Conservation (phyloP, 2,888 invertebrate genomes). For the Mermis nigrescens region DNA sequence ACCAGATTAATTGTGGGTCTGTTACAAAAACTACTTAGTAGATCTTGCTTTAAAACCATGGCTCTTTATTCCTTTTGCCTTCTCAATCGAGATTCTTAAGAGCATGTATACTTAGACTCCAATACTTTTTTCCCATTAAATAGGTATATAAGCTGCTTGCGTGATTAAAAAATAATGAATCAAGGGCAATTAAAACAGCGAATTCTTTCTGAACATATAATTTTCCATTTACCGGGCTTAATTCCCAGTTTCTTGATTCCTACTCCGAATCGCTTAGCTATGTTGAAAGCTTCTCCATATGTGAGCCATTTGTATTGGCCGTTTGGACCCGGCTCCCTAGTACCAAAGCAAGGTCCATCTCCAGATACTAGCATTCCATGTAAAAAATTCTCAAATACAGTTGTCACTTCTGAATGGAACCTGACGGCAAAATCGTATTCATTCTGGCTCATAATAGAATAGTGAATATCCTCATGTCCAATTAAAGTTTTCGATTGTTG, state of each 20-base stretch:
- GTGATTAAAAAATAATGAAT: too few relatives aligned
- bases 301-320: slow-evolving; percentile 77
- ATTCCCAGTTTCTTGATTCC: slow-evolving; percentile 65
- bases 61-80: too few relatives aligned
- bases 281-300: slow-evolving; percentile 64
- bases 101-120: too few relatives aligned
- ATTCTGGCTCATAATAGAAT: neutral
- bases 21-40: too few relatives aligned
- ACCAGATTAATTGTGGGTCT: too few relatives aligned
- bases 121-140: too few relatives aligned
- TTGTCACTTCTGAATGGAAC: neutral
- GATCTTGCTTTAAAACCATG: too few relatives aligned
- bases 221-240: slow-evolving; percentile 40
- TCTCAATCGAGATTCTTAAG: too few relatives aligned
- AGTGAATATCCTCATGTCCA: neutral
- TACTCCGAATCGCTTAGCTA: slow-evolving; percentile 74
- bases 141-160: too few relatives aligned
- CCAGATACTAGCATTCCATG: slow-evolving; percentile 6
- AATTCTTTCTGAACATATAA: too few relatives aligned
- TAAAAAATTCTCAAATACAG: slow-evolving; percentile 11
- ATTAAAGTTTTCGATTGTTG: neutral
- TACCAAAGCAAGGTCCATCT: slow-evolving; percentile 53
- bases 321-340: slow-evolving; percentile 46
- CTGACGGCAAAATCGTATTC: neutral
- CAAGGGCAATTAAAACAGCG: too few relatives aligned